Percentiles rank a stretch among this genome's conserved stretches.
Evolutionary conservation across 2,113 vertebrate species (phyloP).

Genomic region (Edolisoma coerulescens): DNA sequence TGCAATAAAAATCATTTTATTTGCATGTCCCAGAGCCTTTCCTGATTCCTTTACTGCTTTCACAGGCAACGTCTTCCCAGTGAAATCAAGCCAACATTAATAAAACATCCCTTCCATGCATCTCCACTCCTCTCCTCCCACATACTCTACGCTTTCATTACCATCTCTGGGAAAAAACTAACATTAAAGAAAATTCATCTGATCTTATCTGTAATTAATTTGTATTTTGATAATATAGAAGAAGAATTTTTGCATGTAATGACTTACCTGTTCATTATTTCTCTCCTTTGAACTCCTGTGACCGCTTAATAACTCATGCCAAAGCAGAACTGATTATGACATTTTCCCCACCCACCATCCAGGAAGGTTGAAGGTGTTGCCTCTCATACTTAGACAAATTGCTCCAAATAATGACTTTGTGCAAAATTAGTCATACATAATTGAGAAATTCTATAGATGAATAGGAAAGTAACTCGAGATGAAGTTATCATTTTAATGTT

Average conservation of each 20-base stretch:
- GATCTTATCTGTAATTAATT: conserved; percentile 85
- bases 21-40: conserved; percentile 69
- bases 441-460: conserved; percentile 80
- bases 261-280: conserved; percentile 80
- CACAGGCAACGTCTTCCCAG: conserved; percentile 56
- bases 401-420: conserved; percentile 84
- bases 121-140: conserved; percentile 62
- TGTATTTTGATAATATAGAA: conserved; percentile 81
- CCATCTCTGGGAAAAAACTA: conserved; percentile 75
- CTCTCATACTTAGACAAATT: conserved; percentile 82
- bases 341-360: conserved; percentile 71
- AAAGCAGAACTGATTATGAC: conserved; percentile 64
- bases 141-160: conserved; percentile 61
- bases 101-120: conserved; percentile 60
- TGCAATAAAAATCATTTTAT: conserved; percentile 70
- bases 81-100: conserved; percentile 57
- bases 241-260: conserved; percentile 77
- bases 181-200: conserved; percentile 76
- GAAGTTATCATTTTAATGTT: conserved; percentile 71
- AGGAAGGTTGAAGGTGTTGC: conserved; percentile 77
- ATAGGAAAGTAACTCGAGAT: conserved; percentile 67
- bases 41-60: conserved; percentile 60
- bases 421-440: conserved; percentile 85
- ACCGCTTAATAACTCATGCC: conserved; percentile 75
- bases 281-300: conserved; percentile 79